Conservation (phyloP, 2,797 vertebrate genomes). For the Alca torda region DNA sequence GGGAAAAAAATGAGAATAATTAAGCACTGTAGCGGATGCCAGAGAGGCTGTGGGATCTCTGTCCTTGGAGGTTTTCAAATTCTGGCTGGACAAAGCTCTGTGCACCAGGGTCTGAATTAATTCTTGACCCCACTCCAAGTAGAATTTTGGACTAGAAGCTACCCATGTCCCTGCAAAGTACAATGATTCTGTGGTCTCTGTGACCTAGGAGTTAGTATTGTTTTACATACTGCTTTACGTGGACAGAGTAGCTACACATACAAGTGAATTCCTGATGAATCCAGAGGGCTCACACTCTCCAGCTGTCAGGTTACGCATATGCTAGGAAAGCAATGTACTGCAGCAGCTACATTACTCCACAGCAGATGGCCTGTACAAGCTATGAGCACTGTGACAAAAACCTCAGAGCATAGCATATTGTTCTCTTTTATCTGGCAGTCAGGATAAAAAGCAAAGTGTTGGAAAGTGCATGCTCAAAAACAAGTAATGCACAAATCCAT, state of each 20-base stretch:
- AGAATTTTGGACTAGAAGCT: neutral
- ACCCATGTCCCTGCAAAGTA: neutral
- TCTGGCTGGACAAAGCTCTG: neutral
- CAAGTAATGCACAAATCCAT: neutral
- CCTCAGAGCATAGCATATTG: neutral
- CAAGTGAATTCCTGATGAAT: neutral
- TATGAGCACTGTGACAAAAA: neutral
- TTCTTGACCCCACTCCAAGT: neutral
- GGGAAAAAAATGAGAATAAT: neutral
- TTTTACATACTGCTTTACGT: neutral
- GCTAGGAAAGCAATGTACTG: neutral
- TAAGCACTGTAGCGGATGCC: neutral
- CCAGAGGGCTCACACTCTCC: neutral
- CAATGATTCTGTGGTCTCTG: neutral
- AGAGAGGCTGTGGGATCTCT: neutral
- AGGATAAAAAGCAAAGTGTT: neutral
- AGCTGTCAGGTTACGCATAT: neutral
- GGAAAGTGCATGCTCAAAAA: neutral
- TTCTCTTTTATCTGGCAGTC: neutral
- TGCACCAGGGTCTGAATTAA: neutral
- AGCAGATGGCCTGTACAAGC: constrained; percentile 19
- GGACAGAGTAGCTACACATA: neutral
- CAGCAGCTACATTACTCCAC: neutral
- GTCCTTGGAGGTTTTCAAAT: neutral
- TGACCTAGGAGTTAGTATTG: neutral